These are phyloP conservation scores for Hesperia comma DNA, from an alignment of 2,888 invertebrate species.

Conservation along the genomic window DNA sequence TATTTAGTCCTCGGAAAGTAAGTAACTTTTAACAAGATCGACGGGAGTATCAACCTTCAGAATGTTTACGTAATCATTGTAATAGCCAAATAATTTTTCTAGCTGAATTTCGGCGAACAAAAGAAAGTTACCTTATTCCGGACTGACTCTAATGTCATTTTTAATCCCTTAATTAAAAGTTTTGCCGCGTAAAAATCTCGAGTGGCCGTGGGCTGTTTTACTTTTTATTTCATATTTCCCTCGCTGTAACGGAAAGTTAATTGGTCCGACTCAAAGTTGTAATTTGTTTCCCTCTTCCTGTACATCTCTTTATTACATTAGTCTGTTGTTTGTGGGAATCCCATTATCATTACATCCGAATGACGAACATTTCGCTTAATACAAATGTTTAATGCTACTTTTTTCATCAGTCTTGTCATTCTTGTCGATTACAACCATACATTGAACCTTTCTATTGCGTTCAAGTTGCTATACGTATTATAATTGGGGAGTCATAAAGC, in stretches of 20 bases:
- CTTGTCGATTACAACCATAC: background rate
- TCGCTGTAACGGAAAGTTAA: conserved; percentile 79
- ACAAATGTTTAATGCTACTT: conserved; percentile 23
- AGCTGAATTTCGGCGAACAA: conserved; percentile 61
- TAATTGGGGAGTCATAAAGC: no score
- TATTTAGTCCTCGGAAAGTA: conserved; percentile 44
- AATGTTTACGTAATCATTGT: conserved; percentile 55
- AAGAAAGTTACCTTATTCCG: conserved; percentile 73
- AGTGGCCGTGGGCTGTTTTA: conserved; percentile 72
- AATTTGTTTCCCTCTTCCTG: conserved; percentile 76
- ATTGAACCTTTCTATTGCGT: no score
- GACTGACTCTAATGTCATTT: conserved; percentile 81
- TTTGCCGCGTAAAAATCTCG: conserved; percentile 69
- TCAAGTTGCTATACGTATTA: no score
- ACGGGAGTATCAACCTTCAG: conserved; percentile 40
- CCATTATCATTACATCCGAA: conserved; percentile 33
- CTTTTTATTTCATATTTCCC: conserved; percentile 81
- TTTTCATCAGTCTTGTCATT: conserved; percentile 27
- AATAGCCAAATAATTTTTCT: conserved; percentile 54
- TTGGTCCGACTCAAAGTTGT: conserved; percentile 80
- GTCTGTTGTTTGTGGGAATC: conserved; percentile 55
- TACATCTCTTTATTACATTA: conserved; percentile 73
- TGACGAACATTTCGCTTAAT: conserved; percentile 20
- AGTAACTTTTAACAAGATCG: conserved; percentile 56
- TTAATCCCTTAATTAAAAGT: conserved; percentile 84